Conservation (phyloP, 2,113 vertebrate genomes). For the Tenebrosternarchus preto region DNA sequence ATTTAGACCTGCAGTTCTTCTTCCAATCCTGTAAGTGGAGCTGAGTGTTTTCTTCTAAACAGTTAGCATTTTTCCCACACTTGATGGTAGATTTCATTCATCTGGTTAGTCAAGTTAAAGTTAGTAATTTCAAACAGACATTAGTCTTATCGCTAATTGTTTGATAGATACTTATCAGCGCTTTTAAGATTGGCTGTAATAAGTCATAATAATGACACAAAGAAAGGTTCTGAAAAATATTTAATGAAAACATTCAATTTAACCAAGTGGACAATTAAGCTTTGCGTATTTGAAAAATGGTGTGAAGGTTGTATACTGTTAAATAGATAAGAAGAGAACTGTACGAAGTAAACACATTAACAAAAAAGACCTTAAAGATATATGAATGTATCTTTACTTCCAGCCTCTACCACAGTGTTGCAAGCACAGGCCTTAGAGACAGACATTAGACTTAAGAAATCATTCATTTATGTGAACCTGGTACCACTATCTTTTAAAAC, state of each 20-base stretch:
- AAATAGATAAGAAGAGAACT: conserved; percentile 34
- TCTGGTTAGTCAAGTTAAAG: conserved; percentile 23
- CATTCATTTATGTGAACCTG: conserved; percentile 43
- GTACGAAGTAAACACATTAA: conserved; percentile 39
- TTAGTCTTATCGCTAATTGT: conserved; percentile 57
- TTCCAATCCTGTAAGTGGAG: conserved; percentile 64
- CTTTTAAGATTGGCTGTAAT: conserved; percentile 44
- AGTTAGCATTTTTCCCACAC: conserved; percentile 59
- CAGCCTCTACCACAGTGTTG: conserved; percentile 63
- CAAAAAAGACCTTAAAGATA: conserved; percentile 58
- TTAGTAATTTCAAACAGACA: conserved; percentile 41
- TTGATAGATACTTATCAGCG: conserved; percentile 57
- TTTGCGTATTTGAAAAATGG: conserved; percentile 12
- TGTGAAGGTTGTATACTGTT: conserved; percentile 32
- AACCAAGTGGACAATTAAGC: not conserved
- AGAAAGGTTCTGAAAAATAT: conserved; percentile 45
- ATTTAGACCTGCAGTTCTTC: conserved; percentile 61
- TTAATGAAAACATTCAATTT: not conserved
- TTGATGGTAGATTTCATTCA: conserved; percentile 40
- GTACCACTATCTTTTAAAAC: conserved; percentile 14
- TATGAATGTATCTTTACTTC: conserved; percentile 73
- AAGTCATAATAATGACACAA: conserved; percentile 12
- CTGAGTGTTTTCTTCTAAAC: conserved; percentile 58
- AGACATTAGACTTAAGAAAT: conserved; percentile 59
- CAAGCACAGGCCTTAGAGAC: conserved; percentile 65